Percentiles rank a stretch among this genome's conserved stretches.
Conservation (phyloP, 2,888 invertebrate genomes). For the Agrochola macilenta region DNA sequence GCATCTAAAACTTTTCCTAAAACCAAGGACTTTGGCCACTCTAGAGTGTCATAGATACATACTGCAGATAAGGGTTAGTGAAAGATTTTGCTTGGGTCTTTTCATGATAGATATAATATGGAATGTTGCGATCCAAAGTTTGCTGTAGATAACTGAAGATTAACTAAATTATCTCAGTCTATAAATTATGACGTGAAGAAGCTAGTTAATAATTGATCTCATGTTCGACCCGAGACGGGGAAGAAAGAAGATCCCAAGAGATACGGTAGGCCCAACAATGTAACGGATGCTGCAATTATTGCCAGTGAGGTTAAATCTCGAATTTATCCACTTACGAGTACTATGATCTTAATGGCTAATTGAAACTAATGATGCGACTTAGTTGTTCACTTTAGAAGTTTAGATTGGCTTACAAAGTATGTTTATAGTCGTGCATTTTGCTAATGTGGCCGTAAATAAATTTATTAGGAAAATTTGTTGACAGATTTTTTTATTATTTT, state of each 20-base stretch:
- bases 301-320: constrained; percentile 35
- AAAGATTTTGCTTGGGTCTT: constrained; percentile 2
- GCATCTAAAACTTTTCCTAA: constrained; percentile 32
- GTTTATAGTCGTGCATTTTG: not conserved
- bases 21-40: constrained; percentile 28
- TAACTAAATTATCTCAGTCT: constrained; percentile 10
- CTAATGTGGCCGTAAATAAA: not conserved
- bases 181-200: constrained; percentile 9
- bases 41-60: constrained; percentile 14
- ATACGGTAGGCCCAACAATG: constrained; percentile 22
- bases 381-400: constrained; percentile 30
- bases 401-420: not conserved
- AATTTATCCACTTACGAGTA: constrained; percentile 48
- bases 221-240: constrained; percentile 2
- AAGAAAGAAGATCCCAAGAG: constrained; percentile 8
- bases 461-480: not conserved
- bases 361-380: constrained; percentile 53
- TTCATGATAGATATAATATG: constrained; percentile 19
- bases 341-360: constrained; percentile 34
- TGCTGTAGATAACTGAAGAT: constrained; percentile 13
- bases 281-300: constrained; percentile 64
- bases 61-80: constrained; percentile 10
- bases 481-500: no score
- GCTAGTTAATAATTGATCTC: constrained; percentile 16
- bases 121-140: constrained; percentile 16